A percentile compares a stretch with the other conserved stretches of the same genome.
phyloP scores from a whole-genome alignment of 2,113 vertebrate species.

The Osmerus eperlanus region DNA sequence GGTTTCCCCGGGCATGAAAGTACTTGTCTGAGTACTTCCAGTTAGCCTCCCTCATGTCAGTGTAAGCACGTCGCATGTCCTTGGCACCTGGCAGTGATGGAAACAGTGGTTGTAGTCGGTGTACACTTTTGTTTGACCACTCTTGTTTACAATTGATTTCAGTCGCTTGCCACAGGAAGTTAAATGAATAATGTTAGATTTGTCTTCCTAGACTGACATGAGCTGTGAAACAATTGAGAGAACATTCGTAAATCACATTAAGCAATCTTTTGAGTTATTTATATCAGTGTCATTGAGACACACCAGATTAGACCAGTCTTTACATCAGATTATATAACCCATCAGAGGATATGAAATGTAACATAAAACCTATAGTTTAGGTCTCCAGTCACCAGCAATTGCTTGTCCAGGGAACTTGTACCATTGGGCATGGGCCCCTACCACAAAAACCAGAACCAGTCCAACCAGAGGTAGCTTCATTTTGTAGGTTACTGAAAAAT shows the following conservation, averaged over 20 bases:
- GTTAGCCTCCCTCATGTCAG: conserved; percentile 30
- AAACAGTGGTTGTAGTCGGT: background rate
- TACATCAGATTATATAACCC: background rate
- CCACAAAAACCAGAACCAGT: conserved; percentile 37
- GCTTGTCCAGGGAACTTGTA: conserved; percentile 34
- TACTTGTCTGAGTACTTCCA: conserved; percentile 49
- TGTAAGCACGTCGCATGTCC: conserved; percentile 45
- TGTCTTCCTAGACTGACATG: no score
- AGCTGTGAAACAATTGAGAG: no score
- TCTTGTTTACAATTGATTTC: background rate
- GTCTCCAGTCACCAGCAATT: conserved; percentile 12
- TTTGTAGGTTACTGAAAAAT: conserved; percentile 15
- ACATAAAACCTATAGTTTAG: background rate
- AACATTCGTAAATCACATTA: no score
- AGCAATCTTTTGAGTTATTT: no score
- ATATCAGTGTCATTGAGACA: no score
- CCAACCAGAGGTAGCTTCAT: conserved; percentile 55
- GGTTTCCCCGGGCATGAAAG: conserved; percentile 61
- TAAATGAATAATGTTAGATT: no score
- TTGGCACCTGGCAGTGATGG: conserved; percentile 15
- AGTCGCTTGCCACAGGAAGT: background rate
- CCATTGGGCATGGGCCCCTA: conserved; percentile 45
- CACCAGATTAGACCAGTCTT: background rate
- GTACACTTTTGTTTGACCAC: background rate
- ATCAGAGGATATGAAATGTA: background rate